Base-by-base conservation (phyloP, 2,888 invertebrate species). In the Pandemis corylana region DNA sequence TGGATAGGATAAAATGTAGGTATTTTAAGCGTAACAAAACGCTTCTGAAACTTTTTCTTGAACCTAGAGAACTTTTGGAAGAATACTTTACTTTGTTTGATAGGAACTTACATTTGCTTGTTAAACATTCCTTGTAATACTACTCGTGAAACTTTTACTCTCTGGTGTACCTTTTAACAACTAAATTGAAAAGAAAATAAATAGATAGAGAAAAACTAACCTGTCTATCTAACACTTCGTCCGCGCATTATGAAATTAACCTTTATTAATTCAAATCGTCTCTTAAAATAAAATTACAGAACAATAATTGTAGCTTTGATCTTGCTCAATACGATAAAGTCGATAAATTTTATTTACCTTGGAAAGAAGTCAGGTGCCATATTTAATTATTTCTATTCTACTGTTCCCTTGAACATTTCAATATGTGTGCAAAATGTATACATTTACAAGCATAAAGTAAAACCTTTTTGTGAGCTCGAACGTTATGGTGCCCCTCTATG, bases 41-140 rank as follows among this genome's bases (percentile, higher is more conserved):
- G 5, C 28, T 59, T 28, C 12, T 10, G 7, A 28, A 28, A 59
- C 28, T 59, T 59, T 59, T 28, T 59, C 51, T 51, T n/a, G 51
- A 56, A 51, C n/a, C 10, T 28, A 28, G 28, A 59, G 10, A 59
- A 56, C 20, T 20, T 56, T n/a, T 20, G 15, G 15, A 56, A 15
- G 7, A 56, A 59, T 59, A 59, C 59, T 59, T 59, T 59, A 59
- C 59, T 28, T 28, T 59, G 59, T 28, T 28, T 28, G 12, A 28
- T 59, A 7, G 7, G 28, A 10, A 59, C 28, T 10, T 59, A 28
- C 28, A 56, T 59, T 59, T 59, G 28, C 28, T 12, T 56, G 15
- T 20, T 15, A 56, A 20, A 56, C 15, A 20, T 56, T 7, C 15
- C 20, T 9, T 56, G 7, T 20, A n/a, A 15, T 56, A 5, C 15